These are phyloP conservation scores for Dromiciops gliroides DNA, from an alignment of 2,113 vertebrate species.

Conservation along the genomic window DNA sequence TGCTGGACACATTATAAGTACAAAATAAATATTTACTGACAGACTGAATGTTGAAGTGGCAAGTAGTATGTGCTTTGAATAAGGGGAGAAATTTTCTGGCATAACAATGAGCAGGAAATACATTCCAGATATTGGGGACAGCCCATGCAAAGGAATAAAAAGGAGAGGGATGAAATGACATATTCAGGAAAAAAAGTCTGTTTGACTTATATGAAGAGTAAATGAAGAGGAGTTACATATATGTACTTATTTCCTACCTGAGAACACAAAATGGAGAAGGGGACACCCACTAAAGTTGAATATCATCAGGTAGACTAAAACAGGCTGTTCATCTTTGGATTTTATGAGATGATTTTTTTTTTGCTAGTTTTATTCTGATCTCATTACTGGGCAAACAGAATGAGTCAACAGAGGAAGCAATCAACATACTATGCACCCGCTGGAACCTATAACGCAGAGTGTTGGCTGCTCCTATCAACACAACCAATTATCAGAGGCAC, in stretches of 20 bases:
- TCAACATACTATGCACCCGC: conserved; percentile 68
- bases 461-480: conserved; percentile 74
- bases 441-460: conserved; percentile 73
- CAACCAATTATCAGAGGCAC: conserved; percentile 72
- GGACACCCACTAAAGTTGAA: neutral
- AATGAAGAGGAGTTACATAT: neutral
- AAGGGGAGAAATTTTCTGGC: neutral
- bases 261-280: neutral
- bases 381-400: conserved; percentile 75
- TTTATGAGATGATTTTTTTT: conserved; percentile 77
- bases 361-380: conserved; percentile 75
- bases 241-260: neutral
- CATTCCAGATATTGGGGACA: neutral
- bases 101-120: neutral
- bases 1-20: neutral
- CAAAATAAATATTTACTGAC: neutral
- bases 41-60: neutral
- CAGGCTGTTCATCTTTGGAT: conserved; percentile 60
- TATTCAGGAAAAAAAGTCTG: neutral
- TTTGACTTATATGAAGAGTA: neutral
- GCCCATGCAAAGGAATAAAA: neutral
- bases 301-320: conserved; percentile 48
- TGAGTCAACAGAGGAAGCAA: conserved; percentile 77
- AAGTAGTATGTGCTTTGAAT: neutral
- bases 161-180: neutral